Evolutionary conservation across 2,113 vertebrate species (phyloP).

Genomic region (Acanthochromis polyacanthus): DNA sequence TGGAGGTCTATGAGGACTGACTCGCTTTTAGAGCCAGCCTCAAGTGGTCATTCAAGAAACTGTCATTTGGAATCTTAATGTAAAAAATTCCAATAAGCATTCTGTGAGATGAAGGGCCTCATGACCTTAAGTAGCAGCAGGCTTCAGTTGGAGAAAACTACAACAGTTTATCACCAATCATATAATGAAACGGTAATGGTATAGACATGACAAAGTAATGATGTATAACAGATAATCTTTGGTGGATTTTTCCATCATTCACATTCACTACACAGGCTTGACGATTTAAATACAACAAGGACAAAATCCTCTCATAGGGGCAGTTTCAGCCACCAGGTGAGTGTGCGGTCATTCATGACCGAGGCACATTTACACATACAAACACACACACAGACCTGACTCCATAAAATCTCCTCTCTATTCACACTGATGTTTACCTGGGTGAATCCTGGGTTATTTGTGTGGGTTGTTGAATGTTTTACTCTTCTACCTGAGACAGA

Average conservation of each 20-base stretch:
- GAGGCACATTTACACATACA: slow-evolving; percentile 40
- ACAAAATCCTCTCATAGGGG: slow-evolving; percentile 20
- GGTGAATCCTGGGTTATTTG: slow-evolving; percentile 69
- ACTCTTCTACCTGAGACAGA: slow-evolving; percentile 48
- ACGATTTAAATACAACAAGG: slow-evolving; percentile 43
- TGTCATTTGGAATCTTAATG: not conserved
- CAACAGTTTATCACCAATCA: slow-evolving; percentile 10
- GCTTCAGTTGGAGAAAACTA: not conserved
- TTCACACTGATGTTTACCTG: slow-evolving; percentile 61
- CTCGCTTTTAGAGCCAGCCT: too few species aligned
- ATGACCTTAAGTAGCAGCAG: not conserved
- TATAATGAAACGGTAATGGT: not conserved
- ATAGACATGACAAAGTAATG: not conserved
- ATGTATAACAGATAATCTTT: slow-evolving; percentile 23
- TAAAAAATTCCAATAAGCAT: not conserved
- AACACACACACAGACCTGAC: slow-evolving; percentile 43
- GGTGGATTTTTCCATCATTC: slow-evolving; percentile 36
- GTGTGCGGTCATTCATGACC: slow-evolving; percentile 66
- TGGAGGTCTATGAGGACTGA: too few species aligned
- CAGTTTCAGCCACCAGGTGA: slow-evolving; percentile 55
- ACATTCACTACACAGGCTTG: slow-evolving; percentile 14
- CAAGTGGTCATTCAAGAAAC: too few species aligned
- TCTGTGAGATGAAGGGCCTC: not conserved
- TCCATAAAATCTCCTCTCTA: slow-evolving; percentile 49
- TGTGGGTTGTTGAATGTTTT: slow-evolving; percentile 47